Evolutionary conservation across 2,888 invertebrate genomes (phyloP), one percentile per base, ranked within the genome.

Genomic region (Molorchus minor): DNA sequence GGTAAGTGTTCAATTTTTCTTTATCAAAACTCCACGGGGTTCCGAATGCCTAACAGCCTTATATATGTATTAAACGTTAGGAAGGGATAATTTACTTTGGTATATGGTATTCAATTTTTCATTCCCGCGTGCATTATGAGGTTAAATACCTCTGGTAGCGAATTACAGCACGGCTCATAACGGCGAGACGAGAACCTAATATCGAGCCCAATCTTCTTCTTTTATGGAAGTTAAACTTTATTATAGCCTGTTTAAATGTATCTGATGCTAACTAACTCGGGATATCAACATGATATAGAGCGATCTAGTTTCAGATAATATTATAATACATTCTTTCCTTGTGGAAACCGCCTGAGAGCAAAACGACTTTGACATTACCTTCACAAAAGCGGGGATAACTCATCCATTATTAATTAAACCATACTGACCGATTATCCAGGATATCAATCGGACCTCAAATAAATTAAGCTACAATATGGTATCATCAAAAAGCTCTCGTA

Each of bases 141-240:
- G 36, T 49, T 49, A 49, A 36, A 29, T 15, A 36, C 36, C 12
- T 17, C 49, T 16, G 13, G 36, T 36, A 29, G 12, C n/a, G 49
- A 45, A 54, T 29, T 44, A n/a, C n/a, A n/a, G n/a, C n/a, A n/a
- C n/a, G n/a, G n/a, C n/a, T n/a, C n/a, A n/a, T n/a, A n/a, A 54
- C 33, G 17, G 5, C 7, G 25, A 17, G 35, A 21, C 54, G 44
- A 44, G 33, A 43, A 13, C 44, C 1, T 10, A 10, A 33, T 54
- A 54, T 54, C 43, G 44, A 54, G 44, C 25, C 25, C 19, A 33
- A 44, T 43, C 41, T 53, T 30, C 54, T 36, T 45, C 45, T 35
- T 54, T 54, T 54, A 54, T 45, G 54, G 35, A 13, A 19, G 36
- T 45, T 20, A 17, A 36, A 35, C 54, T 54, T 35, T 54, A 54